Evolutionary conservation across 2,888 invertebrate species (phyloP).

Genomic region (Meiosimyza decipiens): DNA sequence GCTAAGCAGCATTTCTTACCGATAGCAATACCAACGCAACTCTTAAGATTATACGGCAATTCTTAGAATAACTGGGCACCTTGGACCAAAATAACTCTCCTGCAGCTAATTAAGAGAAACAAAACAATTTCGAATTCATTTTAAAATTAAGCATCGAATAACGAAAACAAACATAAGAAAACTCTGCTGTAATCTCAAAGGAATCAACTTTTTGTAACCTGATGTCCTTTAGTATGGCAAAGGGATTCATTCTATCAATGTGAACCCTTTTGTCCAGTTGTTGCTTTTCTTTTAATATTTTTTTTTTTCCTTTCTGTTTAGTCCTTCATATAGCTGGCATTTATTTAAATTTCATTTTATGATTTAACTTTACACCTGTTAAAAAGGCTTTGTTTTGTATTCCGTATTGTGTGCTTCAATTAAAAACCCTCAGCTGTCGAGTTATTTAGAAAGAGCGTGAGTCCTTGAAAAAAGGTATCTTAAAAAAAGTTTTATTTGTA

Average conservation of each 20-base stretch:
- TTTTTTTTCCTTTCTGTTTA: slow-evolving; percentile 27
- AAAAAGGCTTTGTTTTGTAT: slow-evolving; percentile 37
- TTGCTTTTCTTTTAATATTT: slow-evolving; percentile 7
- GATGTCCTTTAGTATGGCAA: slow-evolving; percentile 8
- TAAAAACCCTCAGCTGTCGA: slow-evolving; percentile 46
- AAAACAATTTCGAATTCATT: slow-evolving; percentile 43
- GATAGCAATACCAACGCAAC: slow-evolving; percentile 9
- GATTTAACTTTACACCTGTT: slow-evolving; percentile 65
- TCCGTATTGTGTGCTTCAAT: slow-evolving; percentile 51
- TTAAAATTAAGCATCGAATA: slow-evolving; percentile 42
- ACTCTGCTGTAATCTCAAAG: slow-evolving; percentile 36
- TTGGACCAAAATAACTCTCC: slow-evolving; percentile 15
- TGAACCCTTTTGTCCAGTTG: slow-evolving; percentile 40
- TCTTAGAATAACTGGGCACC: not conserved
- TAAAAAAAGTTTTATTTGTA: slow-evolving; percentile 23
- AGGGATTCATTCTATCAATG: slow-evolving; percentile 38
- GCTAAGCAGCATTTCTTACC: not conserved
- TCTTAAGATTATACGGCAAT: slow-evolving; percentile 8
- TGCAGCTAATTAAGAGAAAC: slow-evolving; percentile 57
- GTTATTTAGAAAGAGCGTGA: slow-evolving; percentile 6
- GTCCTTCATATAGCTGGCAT: slow-evolving; percentile 40
- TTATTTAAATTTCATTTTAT: slow-evolving; percentile 64
- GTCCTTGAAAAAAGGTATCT: slow-evolving; percentile 46
- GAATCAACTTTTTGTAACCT: slow-evolving; percentile 28
- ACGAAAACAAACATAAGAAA: slow-evolving; percentile 32